These are phyloP conservation scores for Crepidodera aurea DNA, from an alignment of 2,888 invertebrate genomes.

Conservation along the genomic window DNA sequence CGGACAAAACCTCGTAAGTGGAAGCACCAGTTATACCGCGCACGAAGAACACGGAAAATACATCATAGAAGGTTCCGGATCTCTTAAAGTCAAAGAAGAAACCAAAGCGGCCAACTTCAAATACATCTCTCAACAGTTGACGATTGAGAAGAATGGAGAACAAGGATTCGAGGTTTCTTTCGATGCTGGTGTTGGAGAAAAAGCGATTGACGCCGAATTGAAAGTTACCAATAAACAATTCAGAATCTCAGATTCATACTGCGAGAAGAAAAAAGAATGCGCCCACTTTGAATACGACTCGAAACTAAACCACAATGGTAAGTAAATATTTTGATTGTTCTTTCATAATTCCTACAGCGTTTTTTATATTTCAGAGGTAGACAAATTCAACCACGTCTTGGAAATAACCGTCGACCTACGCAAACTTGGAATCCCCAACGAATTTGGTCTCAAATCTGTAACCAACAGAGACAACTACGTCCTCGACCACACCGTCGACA, in stretches of 20 bases:
- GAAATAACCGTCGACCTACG: conserved; percentile 75
- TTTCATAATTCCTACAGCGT: no score
- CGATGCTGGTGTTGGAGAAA: conserved; percentile 73
- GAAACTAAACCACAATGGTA: conserved; percentile 62
- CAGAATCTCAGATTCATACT: conserved; percentile 74
- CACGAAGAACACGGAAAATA: conserved; percentile 76
- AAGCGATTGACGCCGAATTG: conserved; percentile 74
- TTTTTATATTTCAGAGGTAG: conserved; percentile 60
- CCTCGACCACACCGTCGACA: conserved; percentile 73
- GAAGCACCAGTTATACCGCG: conserved; percentile 75
- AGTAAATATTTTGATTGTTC: conserved; percentile 24
- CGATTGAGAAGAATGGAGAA: conserved; percentile 70
- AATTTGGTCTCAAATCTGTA: conserved; percentile 75
- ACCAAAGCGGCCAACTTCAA: conserved; percentile 78
- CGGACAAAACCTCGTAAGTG: conserved; percentile 73
- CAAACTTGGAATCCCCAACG: conserved; percentile 77
- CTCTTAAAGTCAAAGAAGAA: conserved; percentile 73
- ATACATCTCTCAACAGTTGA: conserved; percentile 70
- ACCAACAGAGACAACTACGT: conserved; percentile 68
- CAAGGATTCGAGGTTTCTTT: conserved; percentile 73
- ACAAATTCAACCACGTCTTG: conserved; percentile 68
- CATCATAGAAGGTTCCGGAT: conserved; percentile 79
- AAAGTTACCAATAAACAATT: conserved; percentile 78
- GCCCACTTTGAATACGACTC: conserved; percentile 76
- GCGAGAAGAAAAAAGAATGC: conserved; percentile 82